Percentiles rank a stretch among this genome's conserved stretches.
Conservation (phyloP, 1,140 invertebrate genomes). For the fruit fly (Drosophila melanogaster) region DNA sequence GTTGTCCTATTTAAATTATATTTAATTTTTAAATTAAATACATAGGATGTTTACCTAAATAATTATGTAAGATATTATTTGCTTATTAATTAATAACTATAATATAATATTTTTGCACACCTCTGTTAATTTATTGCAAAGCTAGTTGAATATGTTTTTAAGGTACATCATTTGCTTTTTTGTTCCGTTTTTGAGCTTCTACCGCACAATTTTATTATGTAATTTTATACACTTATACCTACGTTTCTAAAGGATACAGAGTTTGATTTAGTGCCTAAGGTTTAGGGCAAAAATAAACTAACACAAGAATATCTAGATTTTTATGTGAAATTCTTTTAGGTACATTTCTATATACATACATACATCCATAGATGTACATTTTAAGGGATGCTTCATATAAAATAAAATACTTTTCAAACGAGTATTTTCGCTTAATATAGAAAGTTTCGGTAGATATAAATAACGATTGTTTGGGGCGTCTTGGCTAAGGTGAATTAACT, state of each 20-base stretch:
- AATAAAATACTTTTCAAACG: constrained; percentile 63
- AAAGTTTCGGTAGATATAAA: constrained; percentile 39
- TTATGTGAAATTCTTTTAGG: neutral
- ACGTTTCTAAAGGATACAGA: constrained; percentile 32
- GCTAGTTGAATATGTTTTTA: constrained; percentile 75
- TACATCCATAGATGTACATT: too few species aligned
- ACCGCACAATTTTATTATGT: constrained; percentile 24
- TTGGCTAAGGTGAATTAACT: constrained; percentile 30
- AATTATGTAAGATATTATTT: neutral
- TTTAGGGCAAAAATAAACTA: constrained; percentile 32
- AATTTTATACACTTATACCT: constrained; percentile 22
- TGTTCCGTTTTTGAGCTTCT: constrained; percentile 75
- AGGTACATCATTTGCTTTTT: constrained; percentile 69
- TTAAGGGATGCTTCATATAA: constrained; percentile 18
- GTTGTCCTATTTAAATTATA: constrained; percentile 2
- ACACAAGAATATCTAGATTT: constrained; percentile 43
- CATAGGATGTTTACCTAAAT: constrained; percentile 19
- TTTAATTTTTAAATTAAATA: constrained; percentile 27
- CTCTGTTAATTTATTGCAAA: constrained; percentile 46
- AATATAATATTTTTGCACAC: constrained; percentile 28
- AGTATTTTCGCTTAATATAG: constrained; percentile 49
- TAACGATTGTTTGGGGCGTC: constrained; percentile 31
- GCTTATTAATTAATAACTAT: constrained; percentile 12
- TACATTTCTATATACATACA: constrained; percentile 37
- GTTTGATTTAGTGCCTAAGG: constrained; percentile 18